Conservation (phyloP, 2,113 vertebrate species). For the Leptosomus discolor region DNA sequence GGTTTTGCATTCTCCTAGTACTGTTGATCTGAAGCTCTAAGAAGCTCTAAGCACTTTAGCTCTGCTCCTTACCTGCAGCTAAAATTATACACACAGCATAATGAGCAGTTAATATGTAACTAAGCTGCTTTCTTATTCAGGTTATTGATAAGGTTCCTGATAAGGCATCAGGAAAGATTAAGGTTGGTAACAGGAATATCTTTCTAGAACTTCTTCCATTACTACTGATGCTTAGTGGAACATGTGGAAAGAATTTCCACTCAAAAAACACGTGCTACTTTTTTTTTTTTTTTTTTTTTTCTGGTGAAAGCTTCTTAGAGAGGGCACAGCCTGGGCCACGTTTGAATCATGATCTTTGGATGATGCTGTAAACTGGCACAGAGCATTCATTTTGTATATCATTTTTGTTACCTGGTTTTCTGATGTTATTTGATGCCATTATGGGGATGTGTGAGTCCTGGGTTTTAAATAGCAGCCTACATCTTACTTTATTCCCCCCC, state of each 20-base stretch:
- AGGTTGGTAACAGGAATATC: not conserved
- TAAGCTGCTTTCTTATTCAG: not conserved
- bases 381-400: not conserved
- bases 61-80: not conserved
- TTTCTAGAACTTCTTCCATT: not conserved
- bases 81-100: not conserved
- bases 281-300: not conserved
- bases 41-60: too few species aligned
- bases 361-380: not conserved
- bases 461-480: not conserved
- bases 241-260: not conserved
- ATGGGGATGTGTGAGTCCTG: not conserved
- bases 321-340: not conserved
- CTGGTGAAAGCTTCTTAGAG: not conserved
- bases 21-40: not conserved
- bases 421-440: not conserved
- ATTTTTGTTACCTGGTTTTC: not conserved
- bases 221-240: not conserved
- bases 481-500: not conserved
- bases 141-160: not conserved
- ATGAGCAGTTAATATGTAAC: not conserved
- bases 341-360: not conserved
- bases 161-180: not conserved
- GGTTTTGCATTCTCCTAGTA: not conserved
- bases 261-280: not conserved